Evolutionary conservation across 2,797 vertebrate genomes (phyloP), one percentile per base, ranked within the genome.

Genomic region (Coluber constrictor): DNA sequence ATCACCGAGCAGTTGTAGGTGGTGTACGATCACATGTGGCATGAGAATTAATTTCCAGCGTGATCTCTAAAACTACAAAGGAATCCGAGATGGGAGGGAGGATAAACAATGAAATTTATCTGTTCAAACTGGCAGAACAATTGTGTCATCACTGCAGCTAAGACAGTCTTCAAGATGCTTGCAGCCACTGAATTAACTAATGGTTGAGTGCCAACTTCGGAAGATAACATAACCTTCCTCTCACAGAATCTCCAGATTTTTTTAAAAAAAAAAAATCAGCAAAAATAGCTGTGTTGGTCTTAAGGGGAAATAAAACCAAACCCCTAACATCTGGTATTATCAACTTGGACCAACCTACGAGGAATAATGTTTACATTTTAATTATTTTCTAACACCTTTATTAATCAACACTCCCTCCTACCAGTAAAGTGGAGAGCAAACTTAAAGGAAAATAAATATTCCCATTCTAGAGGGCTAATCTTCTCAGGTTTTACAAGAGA

Each of bases 371-470:
- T 92, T 92, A 94, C 91, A 0, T 16, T 95, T 96, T 94, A 94
- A 96, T 97, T 96, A 95, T 93, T 93, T 96, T 94, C 57, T 94
- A 93, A 94, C 89, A 93, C 94, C 88, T 87, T 87, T 90, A 93
- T 88, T 96, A 94, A 95, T 96, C 93, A 90, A 95, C 92, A 88
- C 88, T 95, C 27, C 87, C 93, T 96, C 83, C 92, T 90, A 2
- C 3, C 87, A 79, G 89, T 93, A 90, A 16, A 61, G 79, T 83
- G 90, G 92, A 94, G 88, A 94, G 18, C 63, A 88, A 89, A 2
- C 37, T 0, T 25, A 66, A 0, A 0, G 25, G 90, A 37, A 27
- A 59, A 90, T 0, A 6, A 23, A 56, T 0, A 0, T 51, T 60
- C 16, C 93, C 56, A 2, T 93, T 56, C 92, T 92, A n/a, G 87